Conservation (phyloP, 2,888 invertebrate genomes). For the Argyra leucocephala region DNA sequence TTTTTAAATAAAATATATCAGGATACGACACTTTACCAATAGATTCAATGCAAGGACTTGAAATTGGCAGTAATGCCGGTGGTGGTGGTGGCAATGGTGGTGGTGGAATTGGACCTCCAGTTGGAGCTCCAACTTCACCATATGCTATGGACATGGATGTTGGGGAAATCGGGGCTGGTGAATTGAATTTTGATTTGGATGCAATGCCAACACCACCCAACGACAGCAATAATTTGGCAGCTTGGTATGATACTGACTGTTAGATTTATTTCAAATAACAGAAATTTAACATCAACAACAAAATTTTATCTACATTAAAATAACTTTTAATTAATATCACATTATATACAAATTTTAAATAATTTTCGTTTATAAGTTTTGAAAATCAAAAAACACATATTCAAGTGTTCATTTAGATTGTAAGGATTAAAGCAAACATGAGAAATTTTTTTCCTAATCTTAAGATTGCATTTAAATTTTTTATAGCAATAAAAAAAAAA, state of each 20-base stretch:
- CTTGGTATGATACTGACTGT: slow-evolving; percentile 96
- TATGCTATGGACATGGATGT: slow-evolving; percentile 89
- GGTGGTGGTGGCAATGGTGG: slow-evolving; percentile 27
- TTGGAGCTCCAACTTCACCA: slow-evolving; percentile 43
- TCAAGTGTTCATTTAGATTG: background rate
- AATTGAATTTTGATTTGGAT: slow-evolving; percentile 68
- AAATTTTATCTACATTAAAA: no score
- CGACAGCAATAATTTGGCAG: slow-evolving; percentile 84
- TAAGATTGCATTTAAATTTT: slow-evolving; percentile 3
- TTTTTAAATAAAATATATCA: slow-evolving; percentile 33
- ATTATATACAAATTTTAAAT: background rate
- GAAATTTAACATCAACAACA: background rate
- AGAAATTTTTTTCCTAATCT: background rate
- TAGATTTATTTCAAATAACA: slow-evolving; percentile 41
- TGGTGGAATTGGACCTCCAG: slow-evolving; percentile 36
- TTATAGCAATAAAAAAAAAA: background rate
- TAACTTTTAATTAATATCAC: no score
- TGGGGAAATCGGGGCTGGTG: slow-evolving; percentile 62
- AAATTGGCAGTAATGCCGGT: slow-evolving; percentile 57
- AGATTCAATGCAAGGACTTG: slow-evolving; percentile 91
- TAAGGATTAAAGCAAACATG: background rate
- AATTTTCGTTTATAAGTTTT: background rate
- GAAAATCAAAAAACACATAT: background rate
- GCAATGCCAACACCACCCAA: slow-evolving; percentile 73
- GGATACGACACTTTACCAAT: slow-evolving; percentile 97